These are phyloP conservation scores for Falco columbarius DNA, from an alignment of 2,797 vertebrate genomes.

Conservation along the genomic window DNA sequence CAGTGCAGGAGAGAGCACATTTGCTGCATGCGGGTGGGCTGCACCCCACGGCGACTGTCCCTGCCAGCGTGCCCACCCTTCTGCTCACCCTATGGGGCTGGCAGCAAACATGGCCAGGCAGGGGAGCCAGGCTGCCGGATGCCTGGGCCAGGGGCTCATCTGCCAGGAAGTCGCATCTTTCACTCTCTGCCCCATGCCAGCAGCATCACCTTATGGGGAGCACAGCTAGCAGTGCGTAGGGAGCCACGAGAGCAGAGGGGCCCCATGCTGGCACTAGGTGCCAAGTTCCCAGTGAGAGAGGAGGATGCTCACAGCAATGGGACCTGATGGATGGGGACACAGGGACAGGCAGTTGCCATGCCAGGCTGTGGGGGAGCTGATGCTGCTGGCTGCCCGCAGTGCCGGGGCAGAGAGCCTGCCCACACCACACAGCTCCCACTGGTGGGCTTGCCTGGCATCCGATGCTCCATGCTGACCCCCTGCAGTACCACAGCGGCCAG, in stretches of 20 bases:
- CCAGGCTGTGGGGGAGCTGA: not conserved
- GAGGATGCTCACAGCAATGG: not conserved
- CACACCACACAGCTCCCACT: too few species aligned
- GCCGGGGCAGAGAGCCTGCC: not conserved
- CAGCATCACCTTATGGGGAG: not conserved
- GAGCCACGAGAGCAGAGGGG: not conserved
- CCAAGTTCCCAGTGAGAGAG: not conserved
- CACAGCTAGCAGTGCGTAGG: not conserved
- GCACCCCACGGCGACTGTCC: not conserved
- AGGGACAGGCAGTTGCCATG: not conserved
- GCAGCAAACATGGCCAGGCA: not conserved
- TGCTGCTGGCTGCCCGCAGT: not conserved
- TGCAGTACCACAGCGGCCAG: too few species aligned
- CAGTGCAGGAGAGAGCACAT: too few species aligned
- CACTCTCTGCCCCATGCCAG: not conserved
- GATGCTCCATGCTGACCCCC: not conserved
- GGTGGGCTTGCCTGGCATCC: not conserved
- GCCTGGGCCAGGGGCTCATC: not conserved
- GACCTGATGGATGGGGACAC: accelerated
- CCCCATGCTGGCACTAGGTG: not conserved
- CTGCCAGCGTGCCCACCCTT: not conserved
- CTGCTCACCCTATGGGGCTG: not conserved
- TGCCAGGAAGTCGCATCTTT: not conserved
- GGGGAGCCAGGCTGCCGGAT: not conserved
- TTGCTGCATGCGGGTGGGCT: not conserved